Conservation (phyloP, 2,888 invertebrate species). For the Scaptomyza reducta region DNA sequence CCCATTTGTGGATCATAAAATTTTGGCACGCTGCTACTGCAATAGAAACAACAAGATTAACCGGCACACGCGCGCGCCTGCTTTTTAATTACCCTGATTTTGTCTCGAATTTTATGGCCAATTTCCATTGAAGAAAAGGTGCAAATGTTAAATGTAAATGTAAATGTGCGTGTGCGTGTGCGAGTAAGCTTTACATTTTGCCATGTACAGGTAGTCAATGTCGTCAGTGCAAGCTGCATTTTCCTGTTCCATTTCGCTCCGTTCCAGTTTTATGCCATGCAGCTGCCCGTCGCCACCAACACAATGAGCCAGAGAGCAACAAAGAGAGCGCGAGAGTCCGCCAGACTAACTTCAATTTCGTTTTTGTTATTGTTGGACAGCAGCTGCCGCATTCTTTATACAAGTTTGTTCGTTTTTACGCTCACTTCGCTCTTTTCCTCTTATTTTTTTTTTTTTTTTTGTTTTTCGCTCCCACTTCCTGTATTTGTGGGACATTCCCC, state of each 20-base stretch:
- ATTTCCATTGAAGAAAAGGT: slow-evolving; percentile 56
- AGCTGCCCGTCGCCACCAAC: slow-evolving; percentile 11
- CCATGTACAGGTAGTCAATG: slow-evolving; percentile 25
- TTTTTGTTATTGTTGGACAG: slow-evolving; percentile 11
- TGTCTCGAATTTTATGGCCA: slow-evolving; percentile 34
- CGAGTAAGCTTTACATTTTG: slow-evolving; percentile 10
- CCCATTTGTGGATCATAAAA: slow-evolving; percentile 12
- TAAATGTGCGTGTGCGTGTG: slow-evolving; percentile 1
- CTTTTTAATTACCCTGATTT: slow-evolving; percentile 34
- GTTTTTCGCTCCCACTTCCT: slow-evolving; percentile 46
- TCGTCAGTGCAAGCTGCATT: slow-evolving; percentile 35
- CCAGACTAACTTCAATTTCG: neutral
- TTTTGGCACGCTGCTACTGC: slow-evolving; percentile 9
- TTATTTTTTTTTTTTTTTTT: slow-evolving; percentile 5
- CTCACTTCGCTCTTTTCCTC: neutral
- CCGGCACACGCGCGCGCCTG: slow-evolving; percentile 52
- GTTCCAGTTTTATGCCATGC: slow-evolving; percentile 12
- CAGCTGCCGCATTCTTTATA: slow-evolving; percentile 29
- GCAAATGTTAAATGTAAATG: slow-evolving; percentile 18
- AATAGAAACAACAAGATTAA: slow-evolving; percentile 32
- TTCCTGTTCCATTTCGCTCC: slow-evolving; percentile 9
- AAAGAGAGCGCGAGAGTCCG: slow-evolving; percentile 1
- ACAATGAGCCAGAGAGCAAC: neutral
- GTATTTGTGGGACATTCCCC: slow-evolving; percentile 36
- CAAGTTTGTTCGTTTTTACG: neutral